Conservation (phyloP, 2,113 vertebrate genomes). For the Gavialis gangeticus region DNA sequence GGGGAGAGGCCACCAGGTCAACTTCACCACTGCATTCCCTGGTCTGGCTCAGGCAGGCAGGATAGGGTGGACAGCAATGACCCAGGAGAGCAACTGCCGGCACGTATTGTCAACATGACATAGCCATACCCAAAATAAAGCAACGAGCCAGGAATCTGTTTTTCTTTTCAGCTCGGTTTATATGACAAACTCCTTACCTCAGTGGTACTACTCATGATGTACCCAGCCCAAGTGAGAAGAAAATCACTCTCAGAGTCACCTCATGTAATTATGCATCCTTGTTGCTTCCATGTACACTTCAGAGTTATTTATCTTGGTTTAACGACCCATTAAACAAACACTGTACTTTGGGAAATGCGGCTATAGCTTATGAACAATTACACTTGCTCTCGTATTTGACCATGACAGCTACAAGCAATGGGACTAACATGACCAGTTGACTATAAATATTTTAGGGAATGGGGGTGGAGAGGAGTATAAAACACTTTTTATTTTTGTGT, state of each 20-base stretch:
- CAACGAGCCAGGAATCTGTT: neutral
- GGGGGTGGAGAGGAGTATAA: rapidly evolving
- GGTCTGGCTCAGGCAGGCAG: too few relatives aligned
- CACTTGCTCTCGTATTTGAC: neutral
- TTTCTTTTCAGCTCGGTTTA: neutral
- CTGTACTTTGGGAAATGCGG: constrained; percentile 64
- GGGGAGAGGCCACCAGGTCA: too few relatives aligned
- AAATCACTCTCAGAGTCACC: constrained; percentile 27
- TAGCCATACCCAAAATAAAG: neutral
- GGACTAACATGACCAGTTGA: neutral
- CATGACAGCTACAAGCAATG: neutral
- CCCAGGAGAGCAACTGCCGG: too few relatives aligned
- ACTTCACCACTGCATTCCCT: too few relatives aligned
- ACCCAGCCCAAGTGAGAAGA: neutral
- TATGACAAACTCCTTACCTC: neutral
- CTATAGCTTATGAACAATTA: constrained; percentile 41
- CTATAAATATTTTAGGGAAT: neutral
- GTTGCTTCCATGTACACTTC: constrained; percentile 25
- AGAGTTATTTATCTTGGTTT: constrained; percentile 64
- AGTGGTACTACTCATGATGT: neutral
- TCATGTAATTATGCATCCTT: constrained; percentile 20
- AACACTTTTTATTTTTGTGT: neutral
- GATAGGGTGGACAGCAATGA: too few relatives aligned
- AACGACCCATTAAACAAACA: constrained; percentile 68
- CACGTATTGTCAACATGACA: too few relatives aligned